Evolutionary conservation across 2,113 vertebrate genomes (phyloP), one percentile per base, ranked within the genome.

Genomic region (Castor canadensis): DNA sequence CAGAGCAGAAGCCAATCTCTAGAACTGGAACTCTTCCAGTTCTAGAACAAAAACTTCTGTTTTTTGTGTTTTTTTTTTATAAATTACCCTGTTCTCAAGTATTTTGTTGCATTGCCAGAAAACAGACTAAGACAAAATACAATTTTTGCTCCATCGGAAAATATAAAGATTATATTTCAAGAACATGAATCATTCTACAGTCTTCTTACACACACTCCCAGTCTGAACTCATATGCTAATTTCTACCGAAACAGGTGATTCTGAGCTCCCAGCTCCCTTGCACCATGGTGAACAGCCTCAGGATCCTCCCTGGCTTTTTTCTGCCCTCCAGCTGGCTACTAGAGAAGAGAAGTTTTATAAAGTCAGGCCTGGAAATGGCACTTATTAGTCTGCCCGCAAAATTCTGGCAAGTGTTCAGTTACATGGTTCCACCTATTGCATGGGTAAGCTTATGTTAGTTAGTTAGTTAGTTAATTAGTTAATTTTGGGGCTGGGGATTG

Each of bases 91-190:
- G 7, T n/a, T n/a, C n/a, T 35, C 64, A 54, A 54, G 52, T 17
- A 9, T 54, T 54, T 54, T 9, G 52, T 54, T 54, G 17, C n/a
- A n/a, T 54, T 11, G 52, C 52, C 52, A 54, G 9, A 54, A n/a
- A n/a, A n/a, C n/a, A n/a, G n/a, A n/a, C n/a, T n/a, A n/a, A 54
- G 52, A 9, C 52, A 54, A 11, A 9, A 54, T 54, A 9, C 17
- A 72, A 49, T 75, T 77, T 91, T 83, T 92, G 28, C n/a, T 73
- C 86, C 47, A 66, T 15, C 86, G 71, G 79, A 45, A 94, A 66
- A 87, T 54, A 62, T 58, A 75, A 75, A 87, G 43, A 76, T 89
- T 62, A 89, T 85, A 89, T 40, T 20, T 72, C 92, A 94, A 52
- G 54, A 87, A 28, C 7, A 24, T 38, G 72, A 47, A 60, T 72